Percentiles rank a stretch among this genome's conserved stretches.
Conservation (phyloP, 2,888 invertebrate genomes). For the Perizoma flavofasciatum region DNA sequence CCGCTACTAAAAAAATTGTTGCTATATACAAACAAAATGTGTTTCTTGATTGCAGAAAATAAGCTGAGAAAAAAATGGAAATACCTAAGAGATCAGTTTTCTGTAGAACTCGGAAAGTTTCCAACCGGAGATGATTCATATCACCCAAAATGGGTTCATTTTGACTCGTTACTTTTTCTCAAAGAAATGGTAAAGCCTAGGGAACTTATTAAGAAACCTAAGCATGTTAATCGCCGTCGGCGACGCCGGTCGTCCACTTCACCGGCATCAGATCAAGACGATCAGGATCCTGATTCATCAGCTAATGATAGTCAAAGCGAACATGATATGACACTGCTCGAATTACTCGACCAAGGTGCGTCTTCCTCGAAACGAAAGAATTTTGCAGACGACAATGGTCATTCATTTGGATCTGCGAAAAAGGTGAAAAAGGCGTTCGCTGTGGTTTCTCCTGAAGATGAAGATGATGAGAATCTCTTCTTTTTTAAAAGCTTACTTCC, state of each 20-base stretch:
- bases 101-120: conserved; percentile 31
- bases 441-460: conserved; percentile 14
- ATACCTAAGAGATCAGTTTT: conserved; percentile 36
- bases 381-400: conserved; percentile 17
- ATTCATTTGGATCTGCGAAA: conserved; percentile 9
- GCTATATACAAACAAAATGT: too few relatives aligned
- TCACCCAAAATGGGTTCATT: conserved; percentile 36
- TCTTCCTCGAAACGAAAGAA: conserved; percentile 22
- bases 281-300: conserved; percentile 12
- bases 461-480: conserved; percentile 27
- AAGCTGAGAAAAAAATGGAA: conserved; percentile 38
- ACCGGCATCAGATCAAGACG: conserved; percentile 16
- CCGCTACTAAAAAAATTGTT: too few relatives aligned
- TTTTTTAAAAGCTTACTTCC: conserved; percentile 35
- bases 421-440: conserved; percentile 9
- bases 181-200: conserved; percentile 36
- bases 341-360: conserved; percentile 19
- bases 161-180: conserved; percentile 32
- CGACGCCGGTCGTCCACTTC: conserved; percentile 15
- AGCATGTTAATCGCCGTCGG: conserved; percentile 3
- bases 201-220: conserved; percentile 16
- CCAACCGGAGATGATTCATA: conserved; percentile 27
- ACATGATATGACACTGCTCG: conserved; percentile 18
- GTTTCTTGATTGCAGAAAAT: conserved; percentile 28
- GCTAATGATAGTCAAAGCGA: conserved; percentile 21